Conservation (phyloP, 2,113 vertebrate species). For the Brachyhypopomus gauderio region DNA sequence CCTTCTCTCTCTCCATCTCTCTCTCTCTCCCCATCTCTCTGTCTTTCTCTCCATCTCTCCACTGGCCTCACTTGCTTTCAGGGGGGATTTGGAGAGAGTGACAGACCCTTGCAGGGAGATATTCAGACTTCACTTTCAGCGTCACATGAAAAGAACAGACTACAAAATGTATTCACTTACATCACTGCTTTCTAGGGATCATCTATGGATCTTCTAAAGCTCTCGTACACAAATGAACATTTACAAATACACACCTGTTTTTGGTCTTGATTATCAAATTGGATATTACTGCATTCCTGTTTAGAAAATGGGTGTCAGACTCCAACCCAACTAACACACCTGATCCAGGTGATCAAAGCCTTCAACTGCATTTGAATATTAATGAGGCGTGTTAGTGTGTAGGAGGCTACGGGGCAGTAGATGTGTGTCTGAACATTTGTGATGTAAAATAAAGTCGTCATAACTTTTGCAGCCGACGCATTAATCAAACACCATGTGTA, state of each 20-base stretch:
- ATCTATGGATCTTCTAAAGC: no score
- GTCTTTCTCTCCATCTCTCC: constrained; percentile 22
- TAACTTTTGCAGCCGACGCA: no score
- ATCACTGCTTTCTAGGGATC: neutral
- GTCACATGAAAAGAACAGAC: constrained; percentile 50
- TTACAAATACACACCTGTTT: neutral
- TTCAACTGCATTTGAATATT: no score
- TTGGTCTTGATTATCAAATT: no score
- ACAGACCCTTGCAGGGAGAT: constrained; percentile 58
- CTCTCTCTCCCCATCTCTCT: constrained; percentile 16
- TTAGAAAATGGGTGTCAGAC: no score
- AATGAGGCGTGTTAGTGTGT: no score
- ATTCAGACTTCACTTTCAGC: constrained; percentile 48
- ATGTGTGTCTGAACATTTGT: no score
- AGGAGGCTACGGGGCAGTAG: no score
- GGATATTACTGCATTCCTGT: no score
- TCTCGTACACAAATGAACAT: neutral
- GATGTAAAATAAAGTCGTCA: no score
- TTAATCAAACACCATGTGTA: no score
- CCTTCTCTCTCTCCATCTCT: constrained; percentile 12
- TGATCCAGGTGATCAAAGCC: no score
- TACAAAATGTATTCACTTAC: neutral
- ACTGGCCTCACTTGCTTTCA: constrained; percentile 54
- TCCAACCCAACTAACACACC: neutral
- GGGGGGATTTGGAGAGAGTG: constrained; percentile 61